Base-by-base conservation (phyloP, 2,797 vertebrate genomes). In the Micromesistius poutassou region DNA sequence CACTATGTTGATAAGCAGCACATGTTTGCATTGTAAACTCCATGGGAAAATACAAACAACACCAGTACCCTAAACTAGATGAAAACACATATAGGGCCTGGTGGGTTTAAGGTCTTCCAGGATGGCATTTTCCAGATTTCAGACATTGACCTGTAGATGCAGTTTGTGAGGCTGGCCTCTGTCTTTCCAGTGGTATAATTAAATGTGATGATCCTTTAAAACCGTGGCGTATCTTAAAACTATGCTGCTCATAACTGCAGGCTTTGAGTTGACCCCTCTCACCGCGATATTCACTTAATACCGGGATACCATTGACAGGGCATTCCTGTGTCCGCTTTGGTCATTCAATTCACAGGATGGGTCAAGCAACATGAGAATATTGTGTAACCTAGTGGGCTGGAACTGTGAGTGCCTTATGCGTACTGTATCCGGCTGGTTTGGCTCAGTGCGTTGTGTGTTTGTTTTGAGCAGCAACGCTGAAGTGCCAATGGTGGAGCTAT, bases 191-290 rank as follows among this genome's bases (percentile, higher is more conserved):
- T 74, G 72, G 71, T 78, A 73, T 71, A 86, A 72, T 77, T 79
- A 78, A 12, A 83, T 78, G 66, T 78, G 88, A 80, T 46, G 13
- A 46, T 74, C 40, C 77, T 75, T 79, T 75, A 7, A 81, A 85
- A 84, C 33, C 78, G 77, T 5, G 6, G 30, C 46, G 22, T 70
- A 10, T 74, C 35, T 80, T 33, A 19, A 71, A 36, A 74, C 68
- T 76, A 31, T 42, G 71, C 30, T 35, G 38, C 28, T 78, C 74
- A 72, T 42, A 79, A 85, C 81, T 82, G 79, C 78, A 68, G 68
- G 33, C 81, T 86, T 75, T 66, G 62, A 75, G 81, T 72, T 75
- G 72, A 75, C 73, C 72, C 40, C 72, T 62, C 46, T 76, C 75
- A 81, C 81, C 76, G 83, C 78, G 78, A 72, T 79, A 77, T 78